These are phyloP conservation scores for Mormyrus proboscirostris DNA, from an alignment of 2,797 vertebrate genomes.

Conservation along the genomic window DNA sequence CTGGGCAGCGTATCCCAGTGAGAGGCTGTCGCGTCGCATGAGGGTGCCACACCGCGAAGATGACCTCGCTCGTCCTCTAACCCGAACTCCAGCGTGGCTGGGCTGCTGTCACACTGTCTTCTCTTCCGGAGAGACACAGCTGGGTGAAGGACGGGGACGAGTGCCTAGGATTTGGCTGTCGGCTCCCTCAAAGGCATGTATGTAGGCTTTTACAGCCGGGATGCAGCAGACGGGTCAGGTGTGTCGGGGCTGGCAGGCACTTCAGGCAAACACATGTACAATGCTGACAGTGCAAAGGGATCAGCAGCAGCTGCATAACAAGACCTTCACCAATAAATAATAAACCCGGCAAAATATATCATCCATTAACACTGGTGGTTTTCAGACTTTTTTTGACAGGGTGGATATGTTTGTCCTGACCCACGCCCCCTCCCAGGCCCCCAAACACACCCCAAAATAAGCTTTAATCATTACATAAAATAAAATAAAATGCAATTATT, in stretches of 20 bases:
- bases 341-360: not conserved
- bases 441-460: not conserved
- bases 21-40: not conserved
- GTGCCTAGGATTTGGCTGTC: not conserved
- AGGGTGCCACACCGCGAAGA: not conserved
- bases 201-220: not conserved
- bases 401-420: not conserved
- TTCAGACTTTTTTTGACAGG: not conserved
- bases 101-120: not conserved
- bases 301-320: not conserved
- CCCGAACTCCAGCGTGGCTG: not conserved
- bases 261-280: not conserved
- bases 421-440: not conserved
- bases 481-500: not conserved
- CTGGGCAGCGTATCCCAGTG: not conserved
- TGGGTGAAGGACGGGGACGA: not conserved
- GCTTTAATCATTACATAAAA: not conserved
- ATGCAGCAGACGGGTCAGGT: not conserved
- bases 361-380: not conserved
- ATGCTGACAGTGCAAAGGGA: not conserved
- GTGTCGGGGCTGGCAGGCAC: not conserved
- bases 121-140: not conserved
- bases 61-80: not conserved
- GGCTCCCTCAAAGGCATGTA: not conserved
- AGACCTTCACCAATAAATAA: constrained; percentile 3